Conservation (phyloP, 2,888 invertebrate species). For the Drosophila conformis region DNA sequence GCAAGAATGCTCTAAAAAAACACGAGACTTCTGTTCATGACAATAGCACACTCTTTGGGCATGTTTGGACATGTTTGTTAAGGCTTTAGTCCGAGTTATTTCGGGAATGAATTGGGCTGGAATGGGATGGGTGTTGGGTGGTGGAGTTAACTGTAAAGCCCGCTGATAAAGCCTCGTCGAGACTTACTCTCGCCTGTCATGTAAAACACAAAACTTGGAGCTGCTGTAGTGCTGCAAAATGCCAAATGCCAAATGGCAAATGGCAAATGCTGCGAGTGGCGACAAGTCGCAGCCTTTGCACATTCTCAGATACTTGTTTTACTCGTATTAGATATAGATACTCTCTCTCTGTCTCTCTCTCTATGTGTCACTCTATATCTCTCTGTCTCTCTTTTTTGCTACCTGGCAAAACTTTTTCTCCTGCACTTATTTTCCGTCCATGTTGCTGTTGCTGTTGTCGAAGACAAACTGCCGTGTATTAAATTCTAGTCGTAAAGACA, state of each 20-base stretch:
- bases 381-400: neutral
- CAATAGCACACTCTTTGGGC: constrained; percentile 9
- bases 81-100: constrained; percentile 20
- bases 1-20: neutral
- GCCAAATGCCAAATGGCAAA: constrained; percentile 26
- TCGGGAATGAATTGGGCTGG: neutral
- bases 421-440: neutral
- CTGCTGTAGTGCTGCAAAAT: constrained; percentile 30
- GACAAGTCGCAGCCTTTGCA: constrained; percentile 73
- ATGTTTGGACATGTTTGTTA: constrained; percentile 2
- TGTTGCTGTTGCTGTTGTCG: constrained; percentile 44
- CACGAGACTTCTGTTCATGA: constrained; percentile 12
- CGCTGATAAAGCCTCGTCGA: constrained; percentile 40
- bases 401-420: constrained; percentile 43
- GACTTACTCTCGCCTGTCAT: constrained; percentile 66
- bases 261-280: constrained; percentile 64
- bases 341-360: no score
- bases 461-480: constrained; percentile 80
- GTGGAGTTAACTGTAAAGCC: constrained; percentile 25
- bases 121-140: constrained; percentile 14
- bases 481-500: constrained; percentile 78
- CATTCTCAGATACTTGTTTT: constrained; percentile 58
- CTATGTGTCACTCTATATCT: neutral
- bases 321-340: constrained; percentile 7
- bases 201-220: constrained; percentile 70